Evolutionary conservation across 2,888 invertebrate species (phyloP), one percentile per base, ranked within the genome.

Genomic region (Thalpophila matura): DNA sequence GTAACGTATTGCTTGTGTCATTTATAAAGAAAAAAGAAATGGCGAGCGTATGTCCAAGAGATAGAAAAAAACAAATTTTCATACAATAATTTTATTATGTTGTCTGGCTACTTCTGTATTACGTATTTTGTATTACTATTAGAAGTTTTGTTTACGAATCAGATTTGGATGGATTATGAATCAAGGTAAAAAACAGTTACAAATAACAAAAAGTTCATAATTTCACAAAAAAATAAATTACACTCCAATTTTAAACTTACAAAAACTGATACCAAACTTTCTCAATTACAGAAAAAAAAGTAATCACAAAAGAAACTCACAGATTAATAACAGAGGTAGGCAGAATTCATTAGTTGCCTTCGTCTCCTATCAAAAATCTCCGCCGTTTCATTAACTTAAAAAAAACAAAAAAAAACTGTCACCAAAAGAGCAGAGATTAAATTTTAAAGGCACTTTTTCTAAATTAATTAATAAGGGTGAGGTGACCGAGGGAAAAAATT

Each of bases 391-490:
- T 93, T 93, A 91, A 89, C 87, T 90, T 74, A 71, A 70, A 67
- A 67, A 76, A 77, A 54, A 73, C 82, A 85, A 85, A 86, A 84
- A 87, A 85, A 84, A 85, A 92, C 87, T 91, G 92, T 92, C 92
- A 86, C 88, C 88, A 80, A 85, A 90, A 89, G 84, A 88, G 90
- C 89, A 87, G 80, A 92, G 91, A 94, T 94, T 94, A 94, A 94
- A 93, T 91, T 92, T 91, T 92, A 91, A 90, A 86, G 89, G 89
- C 85, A 89, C 89, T 91, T 91, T 87, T 90, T 90, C 87, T 87
- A 90, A 93, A 92, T 93, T 94, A 94, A 94, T 94, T 93, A 94
- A 92, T 90, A 90, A 74, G 81, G 81, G 80, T 51, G 87, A 91
- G 90, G 90, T 89, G 90, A 88, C 87, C 81, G 86, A 84, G 84